Evolutionary conservation across 2,113 vertebrate species (phyloP).

Genomic region (Scartelaos histophorus): DNA sequence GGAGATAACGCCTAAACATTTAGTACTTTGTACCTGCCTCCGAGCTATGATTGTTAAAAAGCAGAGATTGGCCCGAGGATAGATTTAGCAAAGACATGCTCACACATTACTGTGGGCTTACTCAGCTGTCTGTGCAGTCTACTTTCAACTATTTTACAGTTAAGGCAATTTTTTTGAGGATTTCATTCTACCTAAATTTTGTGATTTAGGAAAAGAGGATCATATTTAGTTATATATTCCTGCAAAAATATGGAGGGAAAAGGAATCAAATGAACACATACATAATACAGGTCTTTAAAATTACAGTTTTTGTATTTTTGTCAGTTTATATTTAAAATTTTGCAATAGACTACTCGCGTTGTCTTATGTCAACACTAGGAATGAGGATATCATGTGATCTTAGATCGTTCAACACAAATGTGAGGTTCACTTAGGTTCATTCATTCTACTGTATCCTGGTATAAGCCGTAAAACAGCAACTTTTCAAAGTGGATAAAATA

Average conservation of each 20-base stretch:
- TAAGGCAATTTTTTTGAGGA: background rate
- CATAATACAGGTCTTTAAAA: background rate
- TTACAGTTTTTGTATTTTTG: background rate
- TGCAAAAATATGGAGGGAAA: background rate
- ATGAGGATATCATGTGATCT: background rate
- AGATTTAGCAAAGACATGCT: conserved; percentile 57
- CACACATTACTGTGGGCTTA: conserved; percentile 53
- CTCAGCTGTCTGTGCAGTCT: conserved; percentile 29
- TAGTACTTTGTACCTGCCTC: conserved; percentile 76
- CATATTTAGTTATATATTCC: background rate
- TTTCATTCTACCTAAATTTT: background rate
- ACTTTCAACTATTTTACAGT: background rate
- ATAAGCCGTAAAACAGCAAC: background rate
- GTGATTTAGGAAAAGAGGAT: background rate
- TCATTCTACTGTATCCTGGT: background rate
- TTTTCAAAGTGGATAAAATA: background rate
- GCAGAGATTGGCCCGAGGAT: conserved; percentile 63
- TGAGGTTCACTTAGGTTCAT: background rate
- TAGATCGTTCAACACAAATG: background rate
- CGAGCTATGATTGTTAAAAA: conserved; percentile 73
- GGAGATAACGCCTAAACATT: conserved; percentile 70
- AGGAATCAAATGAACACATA: background rate
- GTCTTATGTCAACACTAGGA: background rate
- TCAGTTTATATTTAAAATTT: no score
- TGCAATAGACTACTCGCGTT: no score